These are phyloP conservation scores for Taeniopygia guttata DNA, from an alignment of 2,797 vertebrate genomes.

Conservation along the genomic window DNA sequence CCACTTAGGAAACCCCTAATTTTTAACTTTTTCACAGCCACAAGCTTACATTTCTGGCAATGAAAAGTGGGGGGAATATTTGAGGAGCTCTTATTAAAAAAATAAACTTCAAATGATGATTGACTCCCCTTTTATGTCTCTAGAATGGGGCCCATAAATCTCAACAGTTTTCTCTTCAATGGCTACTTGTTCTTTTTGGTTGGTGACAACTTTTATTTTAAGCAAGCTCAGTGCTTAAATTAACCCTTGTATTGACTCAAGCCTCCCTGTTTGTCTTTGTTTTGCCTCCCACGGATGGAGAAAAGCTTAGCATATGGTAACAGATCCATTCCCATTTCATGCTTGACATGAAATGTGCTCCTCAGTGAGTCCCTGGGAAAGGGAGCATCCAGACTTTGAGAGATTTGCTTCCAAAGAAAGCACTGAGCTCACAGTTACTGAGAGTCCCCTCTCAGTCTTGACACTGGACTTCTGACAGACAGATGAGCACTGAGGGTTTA, in stretches of 20 bases:
- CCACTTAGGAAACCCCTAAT: constrained; percentile 68
- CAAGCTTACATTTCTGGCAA: constrained; percentile 42
- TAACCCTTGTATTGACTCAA: constrained; percentile 63
- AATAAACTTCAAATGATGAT: constrained; percentile 68
- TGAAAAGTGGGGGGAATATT: constrained; percentile 54
- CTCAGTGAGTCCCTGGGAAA: background rate
- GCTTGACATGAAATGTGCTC: background rate
- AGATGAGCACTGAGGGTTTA: background rate
- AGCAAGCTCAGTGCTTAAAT: constrained; percentile 39
- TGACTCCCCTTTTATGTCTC: constrained; percentile 63
- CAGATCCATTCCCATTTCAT: background rate
- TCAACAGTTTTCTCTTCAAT: constrained; percentile 65
- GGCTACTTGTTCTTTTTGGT: constrained; percentile 60
- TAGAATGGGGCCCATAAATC: constrained; percentile 62
- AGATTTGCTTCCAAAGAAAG: background rate
- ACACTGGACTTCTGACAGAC: background rate
- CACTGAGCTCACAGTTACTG: background rate
- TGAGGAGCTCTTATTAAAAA: constrained; percentile 68
- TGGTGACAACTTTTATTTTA: constrained; percentile 69
- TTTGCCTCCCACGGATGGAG: constrained; percentile 17
- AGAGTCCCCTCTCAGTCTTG: background rate
- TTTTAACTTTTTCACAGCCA: constrained; percentile 69
- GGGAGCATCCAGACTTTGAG: background rate
- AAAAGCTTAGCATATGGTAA: background rate
- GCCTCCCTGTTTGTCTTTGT: constrained; percentile 52